phyloP scores from a whole-genome alignment of 2,113 vertebrate genomes.

The Cisticola juncidis region DNA sequence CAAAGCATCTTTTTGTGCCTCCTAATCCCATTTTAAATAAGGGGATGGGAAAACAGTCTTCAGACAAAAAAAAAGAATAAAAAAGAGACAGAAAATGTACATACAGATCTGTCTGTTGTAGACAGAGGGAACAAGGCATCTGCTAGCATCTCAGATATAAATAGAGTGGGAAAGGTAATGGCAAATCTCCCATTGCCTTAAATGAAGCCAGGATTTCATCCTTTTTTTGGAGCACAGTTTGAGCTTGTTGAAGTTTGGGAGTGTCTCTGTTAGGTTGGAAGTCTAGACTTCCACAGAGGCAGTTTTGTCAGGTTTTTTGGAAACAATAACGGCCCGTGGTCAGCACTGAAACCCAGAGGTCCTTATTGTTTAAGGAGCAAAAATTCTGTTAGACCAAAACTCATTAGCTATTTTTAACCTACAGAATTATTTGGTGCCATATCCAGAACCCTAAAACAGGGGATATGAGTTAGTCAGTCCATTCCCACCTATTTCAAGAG shows the following conservation, averaged over 20 bases:
- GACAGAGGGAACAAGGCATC: constrained; percentile 58
- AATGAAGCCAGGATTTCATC: constrained; percentile 46
- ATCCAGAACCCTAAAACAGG: background rate
- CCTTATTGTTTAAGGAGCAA: background rate
- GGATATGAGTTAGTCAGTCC: background rate
- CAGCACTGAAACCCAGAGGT: background rate
- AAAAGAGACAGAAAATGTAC: background rate
- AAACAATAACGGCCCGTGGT: background rate
- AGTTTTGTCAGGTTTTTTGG: background rate
- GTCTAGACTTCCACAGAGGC: background rate
- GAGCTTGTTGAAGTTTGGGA: background rate
- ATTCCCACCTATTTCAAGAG: background rate
- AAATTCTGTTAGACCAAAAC: background rate
- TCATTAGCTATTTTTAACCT: background rate
- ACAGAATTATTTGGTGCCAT: background rate
- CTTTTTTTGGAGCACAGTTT: constrained; percentile 25
- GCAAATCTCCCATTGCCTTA: constrained; percentile 54
- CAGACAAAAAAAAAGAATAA: background rate
- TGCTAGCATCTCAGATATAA: constrained; percentile 43
- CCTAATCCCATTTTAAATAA: background rate
- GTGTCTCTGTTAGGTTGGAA: background rate
- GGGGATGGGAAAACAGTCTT: background rate
- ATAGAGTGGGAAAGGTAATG: constrained; percentile 67
- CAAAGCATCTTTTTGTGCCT: background rate
- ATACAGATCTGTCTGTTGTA: constrained; percentile 34